phyloP scores from a whole-genome alignment of 2,888 invertebrate genomes.

The Acrobeloides nanus region DNA sequence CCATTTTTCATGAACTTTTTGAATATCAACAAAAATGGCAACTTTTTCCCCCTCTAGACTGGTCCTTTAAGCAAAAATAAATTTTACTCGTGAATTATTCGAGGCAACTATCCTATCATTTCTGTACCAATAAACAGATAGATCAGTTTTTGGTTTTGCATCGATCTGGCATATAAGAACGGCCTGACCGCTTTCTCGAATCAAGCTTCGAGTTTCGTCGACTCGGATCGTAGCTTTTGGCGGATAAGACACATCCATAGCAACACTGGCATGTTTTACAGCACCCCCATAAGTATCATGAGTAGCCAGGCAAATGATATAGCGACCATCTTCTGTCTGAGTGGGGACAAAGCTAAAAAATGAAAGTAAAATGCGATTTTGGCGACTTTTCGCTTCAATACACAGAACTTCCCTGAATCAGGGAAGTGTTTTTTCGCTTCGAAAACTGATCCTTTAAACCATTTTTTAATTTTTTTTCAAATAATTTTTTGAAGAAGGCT shows the following conservation, averaged over 20 bases:
- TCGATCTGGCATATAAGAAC: slow-evolving; percentile 43
- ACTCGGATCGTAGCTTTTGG: slow-evolving; percentile 41
- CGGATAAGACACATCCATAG: slow-evolving; percentile 36
- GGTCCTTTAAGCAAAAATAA: background rate
- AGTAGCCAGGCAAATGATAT: slow-evolving; percentile 24
- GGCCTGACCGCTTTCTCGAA: slow-evolving; percentile 42
- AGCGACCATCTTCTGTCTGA: slow-evolving; percentile 21
- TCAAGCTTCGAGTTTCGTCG: slow-evolving; percentile 22
- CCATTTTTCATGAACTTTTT: too few relatives aligned
- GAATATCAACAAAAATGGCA: too few relatives aligned
- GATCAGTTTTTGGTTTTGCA: slow-evolving; percentile 41
- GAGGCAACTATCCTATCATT: slow-evolving; percentile 23
- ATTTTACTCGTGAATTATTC: slow-evolving; percentile 30
- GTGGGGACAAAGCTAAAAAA: slow-evolving; percentile 20
- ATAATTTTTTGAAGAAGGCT: too few relatives aligned
- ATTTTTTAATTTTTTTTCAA: background rate
- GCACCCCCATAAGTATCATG: slow-evolving; percentile 35
- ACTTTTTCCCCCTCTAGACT: slow-evolving; percentile 4
- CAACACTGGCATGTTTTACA: slow-evolving; percentile 27
- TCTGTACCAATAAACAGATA: slow-evolving; percentile 36
- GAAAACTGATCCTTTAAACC: too few relatives aligned
- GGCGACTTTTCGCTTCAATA: too few relatives aligned
- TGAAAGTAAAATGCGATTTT: background rate
- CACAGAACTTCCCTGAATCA: too few relatives aligned
- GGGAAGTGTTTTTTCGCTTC: too few relatives aligned